Percentiles rank a stretch among this genome's conserved stretches.
Evolutionary conservation across 2,888 invertebrate species (phyloP).

Genomic region (Noctua comes): DNA sequence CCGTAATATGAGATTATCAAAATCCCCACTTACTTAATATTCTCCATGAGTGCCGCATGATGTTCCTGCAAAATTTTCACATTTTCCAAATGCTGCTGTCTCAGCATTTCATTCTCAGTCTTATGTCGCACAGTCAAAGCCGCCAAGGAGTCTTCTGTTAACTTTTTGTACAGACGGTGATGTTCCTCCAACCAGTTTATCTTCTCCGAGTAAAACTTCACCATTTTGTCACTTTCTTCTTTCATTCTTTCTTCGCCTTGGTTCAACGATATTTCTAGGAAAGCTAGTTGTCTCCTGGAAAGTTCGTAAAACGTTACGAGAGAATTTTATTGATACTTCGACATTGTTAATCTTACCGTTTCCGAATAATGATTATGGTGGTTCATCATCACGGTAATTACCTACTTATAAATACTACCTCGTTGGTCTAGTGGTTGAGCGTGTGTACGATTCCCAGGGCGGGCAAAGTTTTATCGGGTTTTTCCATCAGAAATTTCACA

Average conservation of each 20-base stretch:
- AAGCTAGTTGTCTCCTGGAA: slow-evolving; percentile 90
- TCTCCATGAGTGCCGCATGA: slow-evolving; percentile 89
- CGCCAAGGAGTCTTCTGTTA: slow-evolving; percentile 88
- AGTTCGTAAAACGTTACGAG: neutral
- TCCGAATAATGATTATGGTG: neutral
- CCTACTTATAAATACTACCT: neutral
- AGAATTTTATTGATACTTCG: neutral
- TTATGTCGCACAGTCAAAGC: slow-evolving; percentile 86
- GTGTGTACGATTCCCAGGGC: neutral
- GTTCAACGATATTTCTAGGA: slow-evolving; percentile 89
- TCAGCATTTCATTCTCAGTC: slow-evolving; percentile 82
- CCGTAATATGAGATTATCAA: neutral
- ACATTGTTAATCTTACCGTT: slow-evolving; percentile 4
- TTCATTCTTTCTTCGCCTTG: slow-evolving; percentile 91
- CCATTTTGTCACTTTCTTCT: slow-evolving; percentile 89
- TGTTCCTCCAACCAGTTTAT: slow-evolving; percentile 89
- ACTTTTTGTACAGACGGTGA: slow-evolving; percentile 85
- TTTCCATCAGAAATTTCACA: neutral
- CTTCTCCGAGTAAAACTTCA: slow-evolving; percentile 88
- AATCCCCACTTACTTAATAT: slow-evolving; percentile 84
- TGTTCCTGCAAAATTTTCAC: slow-evolving; percentile 85
- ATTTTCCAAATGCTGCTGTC: slow-evolving; percentile 87
- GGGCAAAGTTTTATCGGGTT: neutral
- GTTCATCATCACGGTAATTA: neutral
- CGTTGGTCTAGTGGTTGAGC: neutral